These are phyloP conservation scores for Dissostichus mawsoni DNA, from an alignment of 2,113 vertebrate genomes.

Conservation along the genomic window DNA sequence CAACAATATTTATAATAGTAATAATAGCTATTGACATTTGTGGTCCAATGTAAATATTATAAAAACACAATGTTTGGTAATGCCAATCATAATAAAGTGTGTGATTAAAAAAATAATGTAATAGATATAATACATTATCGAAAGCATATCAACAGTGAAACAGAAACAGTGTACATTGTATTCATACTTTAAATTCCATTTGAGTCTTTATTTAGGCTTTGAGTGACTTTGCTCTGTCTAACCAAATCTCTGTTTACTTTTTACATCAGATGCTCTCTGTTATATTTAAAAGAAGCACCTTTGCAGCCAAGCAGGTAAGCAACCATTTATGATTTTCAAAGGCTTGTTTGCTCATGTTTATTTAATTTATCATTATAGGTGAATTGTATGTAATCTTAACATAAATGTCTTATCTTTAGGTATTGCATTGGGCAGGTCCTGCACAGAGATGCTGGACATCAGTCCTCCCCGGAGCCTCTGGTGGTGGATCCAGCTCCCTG, in stretches of 20 bases:
- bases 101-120: too few species aligned
- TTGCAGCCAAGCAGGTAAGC: conserved; percentile 62
- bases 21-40: too few species aligned
- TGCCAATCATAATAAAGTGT: too few species aligned
- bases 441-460: conserved; percentile 57
- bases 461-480: background rate
- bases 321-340: background rate
- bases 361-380: background rate
- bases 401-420: conserved; percentile 32
- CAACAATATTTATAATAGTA: too few species aligned
- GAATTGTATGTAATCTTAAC: background rate
- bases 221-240: background rate
- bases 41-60: too few species aligned
- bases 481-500: conserved; percentile 10
- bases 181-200: too few species aligned
- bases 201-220: background rate
- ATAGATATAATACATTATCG: too few species aligned
- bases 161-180: too few species aligned
- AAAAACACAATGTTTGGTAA: too few species aligned
- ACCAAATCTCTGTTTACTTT: background rate
- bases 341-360: background rate
- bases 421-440: conserved; percentile 12
- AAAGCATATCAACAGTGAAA: too few species aligned
- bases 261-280: conserved; percentile 43
- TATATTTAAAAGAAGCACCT: conserved; percentile 43